Evolutionary conservation across 2,797 vertebrate genomes (phyloP), one percentile per base, ranked within the genome.

Genomic region (Hydrolagus colliei): DNA sequence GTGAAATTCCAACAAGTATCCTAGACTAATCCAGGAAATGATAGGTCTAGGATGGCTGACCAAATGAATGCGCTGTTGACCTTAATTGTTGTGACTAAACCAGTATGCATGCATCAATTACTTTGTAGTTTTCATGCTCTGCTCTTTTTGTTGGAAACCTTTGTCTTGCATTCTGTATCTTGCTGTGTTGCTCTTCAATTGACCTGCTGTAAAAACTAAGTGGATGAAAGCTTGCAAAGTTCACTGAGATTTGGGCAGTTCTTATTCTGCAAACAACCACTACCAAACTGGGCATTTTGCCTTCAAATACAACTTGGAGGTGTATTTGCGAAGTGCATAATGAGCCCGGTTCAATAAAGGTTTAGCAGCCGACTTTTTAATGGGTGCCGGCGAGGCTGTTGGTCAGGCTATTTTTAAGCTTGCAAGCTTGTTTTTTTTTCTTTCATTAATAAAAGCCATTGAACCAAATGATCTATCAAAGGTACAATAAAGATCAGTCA

Each of bases 31-130:
- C 18, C 52, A 77, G 41, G 20, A 77, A 77, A 77, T 77, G 9
- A 59, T 77, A 77, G 75, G 0, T 77, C 41, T 61, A n/a, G 41
- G 52, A 9, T 77, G 1, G 75, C 18, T 77, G 41, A 76, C 41
- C 73, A 7, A 52, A 18, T 59, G 41, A 76, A 76, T 76, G 18
- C n/a, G 18, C 16, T 76, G 41, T 59, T 76, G 75, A 61, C 41
- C 75, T 77, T 77, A 9, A 61, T 59, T 77, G 35, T 75, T 75
- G 75, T 77, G 75, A 77, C 52, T 77, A 59, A 77, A 12, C 52
- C 61, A 11, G 41, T 59, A 61, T 63, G 18, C 61, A 79, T 27
- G 20, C 62, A 11, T 61, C 20, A 77, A 20, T 77, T 52, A 77
- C 75, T 77, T 77, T 77, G 75, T 32, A 65, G 78, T 32, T 80